phyloP scores from a whole-genome alignment of 1,140 invertebrate species.

The Sycophila sp. region DNA sequence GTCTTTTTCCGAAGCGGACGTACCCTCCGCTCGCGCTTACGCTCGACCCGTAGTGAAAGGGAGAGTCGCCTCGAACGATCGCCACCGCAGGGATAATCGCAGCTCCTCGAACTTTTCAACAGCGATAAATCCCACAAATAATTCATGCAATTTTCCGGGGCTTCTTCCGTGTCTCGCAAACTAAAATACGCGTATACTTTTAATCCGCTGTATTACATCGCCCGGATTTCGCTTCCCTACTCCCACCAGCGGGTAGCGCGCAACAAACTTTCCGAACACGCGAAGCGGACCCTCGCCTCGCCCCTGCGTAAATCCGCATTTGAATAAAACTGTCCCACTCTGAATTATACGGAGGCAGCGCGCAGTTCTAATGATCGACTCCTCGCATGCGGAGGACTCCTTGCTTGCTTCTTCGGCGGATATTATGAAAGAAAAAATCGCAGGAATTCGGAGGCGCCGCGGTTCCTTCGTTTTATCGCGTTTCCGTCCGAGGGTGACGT shows the following conservation, averaged over 20 bases:
- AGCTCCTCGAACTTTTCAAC: neutral
- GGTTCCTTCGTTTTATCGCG: constrained; percentile 12
- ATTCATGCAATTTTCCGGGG: neutral
- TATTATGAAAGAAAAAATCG: constrained; percentile 3
- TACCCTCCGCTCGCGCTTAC: neutral
- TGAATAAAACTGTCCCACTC: neutral
- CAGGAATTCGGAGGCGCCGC: neutral
- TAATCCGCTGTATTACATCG: no score
- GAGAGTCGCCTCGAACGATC: neutral
- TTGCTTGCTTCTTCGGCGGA: no score
- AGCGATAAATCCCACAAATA: neutral
- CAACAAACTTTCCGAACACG: no score
- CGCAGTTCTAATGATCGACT: no score
- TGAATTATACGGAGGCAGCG: no score
- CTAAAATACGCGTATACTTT: no score
- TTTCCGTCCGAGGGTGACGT: neutral
- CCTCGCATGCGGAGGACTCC: no score
- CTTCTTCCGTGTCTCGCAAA: no score
- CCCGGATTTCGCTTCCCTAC: no score
- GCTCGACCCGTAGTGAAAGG: neutral
- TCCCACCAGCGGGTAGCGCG: no score
- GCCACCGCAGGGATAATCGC: neutral
- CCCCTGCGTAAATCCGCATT: neutral
- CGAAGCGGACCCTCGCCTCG: no score
- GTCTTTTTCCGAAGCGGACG: neutral